Conservation (phyloP, 2,888 invertebrate genomes). For the Erebia aethiops region DNA sequence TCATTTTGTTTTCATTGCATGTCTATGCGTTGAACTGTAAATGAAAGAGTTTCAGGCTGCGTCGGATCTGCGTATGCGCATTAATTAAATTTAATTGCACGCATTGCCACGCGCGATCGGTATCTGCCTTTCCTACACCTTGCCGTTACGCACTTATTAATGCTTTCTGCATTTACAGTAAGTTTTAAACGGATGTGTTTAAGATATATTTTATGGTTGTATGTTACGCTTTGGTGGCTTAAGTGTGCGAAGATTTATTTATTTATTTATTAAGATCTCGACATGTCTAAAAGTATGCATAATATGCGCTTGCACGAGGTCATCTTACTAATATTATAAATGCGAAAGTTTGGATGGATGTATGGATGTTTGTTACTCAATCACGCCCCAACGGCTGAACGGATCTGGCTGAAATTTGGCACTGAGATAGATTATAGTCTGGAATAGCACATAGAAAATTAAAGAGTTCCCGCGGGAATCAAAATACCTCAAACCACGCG, state of each 20-base stretch:
- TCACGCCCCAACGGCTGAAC: too few relatives aligned
- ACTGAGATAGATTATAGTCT: too few relatives aligned
- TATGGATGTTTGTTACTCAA: too few relatives aligned
- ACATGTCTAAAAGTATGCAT: background rate
- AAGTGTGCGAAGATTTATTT: background rate
- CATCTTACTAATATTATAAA: too few relatives aligned
- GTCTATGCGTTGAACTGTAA: background rate
- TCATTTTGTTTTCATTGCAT: too few relatives aligned
- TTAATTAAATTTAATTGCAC: conserved; percentile 20
- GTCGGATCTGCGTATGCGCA: background rate
- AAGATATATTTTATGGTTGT: background rate
- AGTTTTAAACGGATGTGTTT: background rate
- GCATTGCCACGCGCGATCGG: conserved; percentile 7
- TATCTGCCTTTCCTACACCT: background rate
- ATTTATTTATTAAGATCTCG: background rate
- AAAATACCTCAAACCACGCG: too few relatives aligned
- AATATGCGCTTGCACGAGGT: too few relatives aligned
- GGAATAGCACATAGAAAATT: too few relatives aligned
- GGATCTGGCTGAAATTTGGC: too few relatives aligned
- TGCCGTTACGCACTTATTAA: conserved; percentile 13
- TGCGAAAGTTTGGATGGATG: too few relatives aligned
- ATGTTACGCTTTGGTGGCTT: background rate
- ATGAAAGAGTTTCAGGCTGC: background rate
- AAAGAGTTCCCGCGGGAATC: too few relatives aligned
- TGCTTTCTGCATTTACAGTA: conserved; percentile 4